A percentile compares a stretch with the other conserved stretches of the same genome.
These are phyloP conservation scores for Cyprinus carpio DNA, from an alignment of 2,113 vertebrate species.

Conservation along the genomic window DNA sequence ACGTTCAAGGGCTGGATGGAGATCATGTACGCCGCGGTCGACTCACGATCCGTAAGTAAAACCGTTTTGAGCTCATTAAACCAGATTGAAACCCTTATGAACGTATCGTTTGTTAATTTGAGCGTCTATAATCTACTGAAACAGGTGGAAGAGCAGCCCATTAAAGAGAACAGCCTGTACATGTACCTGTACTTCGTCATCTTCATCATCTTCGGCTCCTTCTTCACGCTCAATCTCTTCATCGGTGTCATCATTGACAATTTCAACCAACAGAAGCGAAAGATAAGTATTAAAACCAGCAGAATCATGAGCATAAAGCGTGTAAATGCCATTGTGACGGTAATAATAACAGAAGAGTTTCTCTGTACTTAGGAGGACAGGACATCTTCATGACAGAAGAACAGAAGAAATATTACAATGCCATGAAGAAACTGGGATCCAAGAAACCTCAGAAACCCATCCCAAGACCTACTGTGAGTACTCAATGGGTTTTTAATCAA, in stretches of 20 bases:
- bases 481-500: not conserved
- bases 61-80: not conserved
- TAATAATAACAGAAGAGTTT: conserved; percentile 71
- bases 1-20: conserved; percentile 99
- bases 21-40: conserved; percentile 97
- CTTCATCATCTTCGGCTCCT: conserved; percentile 97
- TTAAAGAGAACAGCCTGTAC: conserved; percentile 89
- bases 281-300: conserved; percentile 81
- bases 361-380: conserved; percentile 93
- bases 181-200: conserved; percentile 97
- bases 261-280: conserved; percentile 98
- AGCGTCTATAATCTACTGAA: not conserved
- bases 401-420: conserved; percentile 98
- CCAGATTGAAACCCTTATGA: not conserved
- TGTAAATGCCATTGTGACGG: not conserved
- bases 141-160: conserved; percentile 78
- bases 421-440: conserved; percentile 98
- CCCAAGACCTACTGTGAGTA: conserved; percentile 87
- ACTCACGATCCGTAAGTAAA: conserved; percentile 83
- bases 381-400: conserved; percentile 99
- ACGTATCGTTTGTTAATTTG: not conserved
- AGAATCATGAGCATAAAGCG: not conserved
- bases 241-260: conserved; percentile 99
- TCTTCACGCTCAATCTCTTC: conserved; percentile 97
- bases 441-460: conserved; percentile 99